Conservation (phyloP, 2,888 invertebrate species). For the Ectobius pallidus region DNA sequence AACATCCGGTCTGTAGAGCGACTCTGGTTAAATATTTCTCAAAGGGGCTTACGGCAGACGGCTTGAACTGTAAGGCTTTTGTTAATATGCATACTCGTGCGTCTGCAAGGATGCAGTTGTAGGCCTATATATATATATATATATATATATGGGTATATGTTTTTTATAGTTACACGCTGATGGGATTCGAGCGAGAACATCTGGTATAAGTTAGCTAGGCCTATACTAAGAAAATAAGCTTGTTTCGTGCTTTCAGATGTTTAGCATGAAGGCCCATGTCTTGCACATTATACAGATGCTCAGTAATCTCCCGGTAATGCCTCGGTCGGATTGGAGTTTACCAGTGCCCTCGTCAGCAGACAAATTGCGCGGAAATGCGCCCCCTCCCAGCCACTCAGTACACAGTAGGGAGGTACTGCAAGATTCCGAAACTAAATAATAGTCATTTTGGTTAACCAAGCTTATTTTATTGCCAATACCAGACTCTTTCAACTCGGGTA, state of each 20-base stretch:
- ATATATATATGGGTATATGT: too few species aligned
- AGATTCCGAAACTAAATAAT: background rate
- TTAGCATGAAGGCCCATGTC: background rate
- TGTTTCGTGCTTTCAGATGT: background rate
- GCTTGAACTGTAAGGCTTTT: too few species aligned
- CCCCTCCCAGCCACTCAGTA: slow-evolving; percentile 1
- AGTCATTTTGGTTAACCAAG: slow-evolving; percentile 26
- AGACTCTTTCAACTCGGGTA: background rate
- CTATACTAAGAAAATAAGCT: too few species aligned
- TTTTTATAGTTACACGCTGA: too few species aligned
- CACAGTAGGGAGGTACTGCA: background rate
- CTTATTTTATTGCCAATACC: slow-evolving; percentile 29
- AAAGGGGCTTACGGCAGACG: too few species aligned
- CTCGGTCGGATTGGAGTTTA: slow-evolving; percentile 6
- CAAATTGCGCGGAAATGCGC: slow-evolving; percentile 35
- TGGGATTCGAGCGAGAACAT: too few species aligned
- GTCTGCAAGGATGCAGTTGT: too few species aligned
- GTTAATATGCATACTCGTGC: too few species aligned
- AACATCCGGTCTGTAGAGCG: too few species aligned
- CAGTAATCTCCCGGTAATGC: slow-evolving; percentile 22
- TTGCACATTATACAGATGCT: background rate
- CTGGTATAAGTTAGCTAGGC: too few species aligned
- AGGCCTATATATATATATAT: too few species aligned
- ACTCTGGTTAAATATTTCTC: too few species aligned
- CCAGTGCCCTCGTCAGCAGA: slow-evolving; percentile 21